Base-by-base conservation (phyloP, 2,113 vertebrate genomes). In the Leiothrix lutea region DNA sequence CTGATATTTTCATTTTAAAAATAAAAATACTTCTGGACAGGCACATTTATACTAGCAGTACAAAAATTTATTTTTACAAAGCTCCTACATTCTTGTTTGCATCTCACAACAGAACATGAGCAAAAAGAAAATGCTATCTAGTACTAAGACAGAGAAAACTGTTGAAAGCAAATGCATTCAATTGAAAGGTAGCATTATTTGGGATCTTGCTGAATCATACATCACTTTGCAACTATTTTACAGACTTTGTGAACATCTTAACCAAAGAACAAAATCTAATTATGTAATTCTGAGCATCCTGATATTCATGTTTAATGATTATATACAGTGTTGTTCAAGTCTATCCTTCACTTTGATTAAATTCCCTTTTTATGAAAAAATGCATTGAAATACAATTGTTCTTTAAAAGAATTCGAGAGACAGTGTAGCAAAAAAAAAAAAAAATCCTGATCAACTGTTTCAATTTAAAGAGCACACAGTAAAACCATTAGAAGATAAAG, bases 401-500 rank as follows among this genome's bases (percentile, higher is more conserved):
- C 42, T 92, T 94, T 88, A 61, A 82, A 93, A 65, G 36, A 77
- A 65, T 62, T 25, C 28, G 22, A 45, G 18, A 87, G 65, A 92
- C 10, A 71, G 28, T 9, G 11, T 33, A 66, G 50, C 18, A 90
- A 86, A 65, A 69, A 33, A 62, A 33, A 62, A 19, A 48, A 50
- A 38, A 60, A 42, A 7, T 5, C 14, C 69, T 80, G 89, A 94
- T 95, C 88, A 91, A 90, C 91, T 40, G 58, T 86, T 96, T 89
- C 84, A 50, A 80, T 96, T 83, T 95, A 86, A 95, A 93, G 48
- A 95, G 61, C 45, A 83, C 60, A 70, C 80, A 53, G 86, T 57
- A 92, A 96, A 95, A 75, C 38, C 70, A 47, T 44, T 79, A 77
- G 89, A 92, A 97, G 88, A 97, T 62, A 83, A 75, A 92, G 89